phyloP scores from a whole-genome alignment of 2,113 vertebrate species.

The Coptodon rendalli region DNA sequence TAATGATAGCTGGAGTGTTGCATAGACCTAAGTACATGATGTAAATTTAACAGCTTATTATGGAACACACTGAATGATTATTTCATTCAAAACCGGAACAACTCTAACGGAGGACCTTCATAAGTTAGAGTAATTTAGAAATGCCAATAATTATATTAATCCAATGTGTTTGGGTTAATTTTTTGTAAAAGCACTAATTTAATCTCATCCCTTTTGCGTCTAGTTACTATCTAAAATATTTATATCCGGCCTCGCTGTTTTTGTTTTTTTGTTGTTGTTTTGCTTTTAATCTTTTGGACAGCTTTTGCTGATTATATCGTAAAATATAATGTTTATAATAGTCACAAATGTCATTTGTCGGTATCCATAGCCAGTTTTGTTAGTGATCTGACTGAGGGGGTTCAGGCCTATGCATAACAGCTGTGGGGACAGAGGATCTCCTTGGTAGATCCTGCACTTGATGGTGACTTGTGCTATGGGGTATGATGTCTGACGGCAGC shows the following conservation, averaged over 20 bases:
- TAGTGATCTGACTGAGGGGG: neutral
- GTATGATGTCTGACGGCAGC: neutral
- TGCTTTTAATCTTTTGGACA: neutral
- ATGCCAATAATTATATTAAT: neutral
- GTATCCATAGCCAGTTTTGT: neutral
- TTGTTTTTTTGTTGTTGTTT: neutral
- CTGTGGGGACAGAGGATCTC: neutral
- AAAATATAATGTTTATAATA: neutral
- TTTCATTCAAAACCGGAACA: conserved; percentile 14
- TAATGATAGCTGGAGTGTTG: conserved; percentile 47
- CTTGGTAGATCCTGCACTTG: neutral
- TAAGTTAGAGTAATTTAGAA: neutral
- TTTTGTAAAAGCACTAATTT: neutral
- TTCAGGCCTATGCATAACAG: neutral
- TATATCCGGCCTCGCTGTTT: neutral
- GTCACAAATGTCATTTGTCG: neutral
- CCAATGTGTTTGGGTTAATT: neutral
- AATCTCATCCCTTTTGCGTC: neutral
- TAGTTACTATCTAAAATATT: neutral
- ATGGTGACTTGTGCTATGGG: neutral
- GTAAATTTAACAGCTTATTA: conserved; percentile 43
- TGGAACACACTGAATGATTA: conserved; percentile 17
- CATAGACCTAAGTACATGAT: conserved; percentile 24
- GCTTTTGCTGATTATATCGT: neutral
- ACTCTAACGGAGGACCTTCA: neutral